Conservation (phyloP, 1,140 invertebrate species). For the Globodera rostochiensis region DNA sequence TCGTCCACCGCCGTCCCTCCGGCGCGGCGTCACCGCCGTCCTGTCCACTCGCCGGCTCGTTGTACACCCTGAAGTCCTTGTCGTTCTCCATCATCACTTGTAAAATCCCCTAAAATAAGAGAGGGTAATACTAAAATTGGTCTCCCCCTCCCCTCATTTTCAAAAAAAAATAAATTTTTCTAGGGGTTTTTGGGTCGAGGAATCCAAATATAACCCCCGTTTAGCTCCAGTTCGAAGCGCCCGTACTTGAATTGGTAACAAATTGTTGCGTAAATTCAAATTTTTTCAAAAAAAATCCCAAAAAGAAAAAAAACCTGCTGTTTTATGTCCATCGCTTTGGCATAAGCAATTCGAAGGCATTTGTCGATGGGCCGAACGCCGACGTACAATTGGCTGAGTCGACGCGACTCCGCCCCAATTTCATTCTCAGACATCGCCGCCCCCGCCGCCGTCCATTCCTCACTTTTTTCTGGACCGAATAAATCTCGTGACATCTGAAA, state of each 20-base stretch:
- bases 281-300: background rate
- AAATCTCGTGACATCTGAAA: conserved; percentile 13
- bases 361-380: conserved; percentile 11
- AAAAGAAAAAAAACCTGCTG: background rate
- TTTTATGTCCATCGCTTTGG: conserved; percentile 9
- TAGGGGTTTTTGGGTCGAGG: too few species aligned
- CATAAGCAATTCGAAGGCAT: conserved; percentile 21
- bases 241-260: too few species aligned
- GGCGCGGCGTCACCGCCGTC: too few species aligned
- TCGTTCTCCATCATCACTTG: background rate
- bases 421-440: background rate
- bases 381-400: conserved; percentile 7
- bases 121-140: background rate
- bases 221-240: too few species aligned
- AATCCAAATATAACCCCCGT: too few species aligned
- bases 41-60: background rate
- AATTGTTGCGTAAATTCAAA: too few species aligned
- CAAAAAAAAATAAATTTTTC: too few species aligned
- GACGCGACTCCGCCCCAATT: background rate
- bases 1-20: too few species aligned
- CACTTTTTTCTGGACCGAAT: background rate
- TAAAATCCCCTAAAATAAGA: background rate
- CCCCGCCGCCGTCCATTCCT: background rate
- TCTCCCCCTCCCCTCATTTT: too few species aligned
- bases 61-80: background rate